These are phyloP conservation scores for Callipepla californica DNA, from an alignment of 2,113 vertebrate species.

Conservation along the genomic window DNA sequence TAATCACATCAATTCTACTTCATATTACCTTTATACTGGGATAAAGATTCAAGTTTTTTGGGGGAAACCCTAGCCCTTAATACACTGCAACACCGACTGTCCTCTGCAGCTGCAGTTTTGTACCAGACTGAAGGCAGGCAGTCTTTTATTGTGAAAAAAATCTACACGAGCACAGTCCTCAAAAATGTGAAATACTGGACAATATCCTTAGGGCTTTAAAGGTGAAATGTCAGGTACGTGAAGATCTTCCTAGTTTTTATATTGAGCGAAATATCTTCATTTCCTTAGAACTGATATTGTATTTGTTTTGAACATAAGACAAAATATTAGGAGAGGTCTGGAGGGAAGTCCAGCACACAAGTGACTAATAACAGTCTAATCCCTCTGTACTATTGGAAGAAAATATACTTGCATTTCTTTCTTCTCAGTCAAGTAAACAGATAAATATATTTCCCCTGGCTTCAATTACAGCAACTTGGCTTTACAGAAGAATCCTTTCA, in stretches of 20 bases:
- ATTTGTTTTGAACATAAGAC: conserved; percentile 47
- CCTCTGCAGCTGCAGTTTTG: neutral
- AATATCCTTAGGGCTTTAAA: neutral
- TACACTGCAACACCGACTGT: neutral
- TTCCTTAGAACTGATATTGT: conserved; percentile 25
- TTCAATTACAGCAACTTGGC: conserved; percentile 57
- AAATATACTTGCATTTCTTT: conserved; percentile 65
- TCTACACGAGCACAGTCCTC: neutral
- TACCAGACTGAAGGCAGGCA: neutral
- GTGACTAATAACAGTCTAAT: conserved; percentile 47
- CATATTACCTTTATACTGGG: neutral
- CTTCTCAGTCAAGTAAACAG: conserved; percentile 66
- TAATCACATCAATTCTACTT: neutral
- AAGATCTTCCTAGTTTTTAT: neutral
- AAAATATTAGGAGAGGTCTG: conserved; percentile 53
- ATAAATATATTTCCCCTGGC: conserved; percentile 67
- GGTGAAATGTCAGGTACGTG: neutral
- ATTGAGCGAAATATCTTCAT: neutral
- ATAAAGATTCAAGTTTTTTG: neutral
- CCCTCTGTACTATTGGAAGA: conserved; percentile 33
- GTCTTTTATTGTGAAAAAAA: neutral
- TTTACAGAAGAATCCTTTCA: conserved; percentile 59
- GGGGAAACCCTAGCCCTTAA: neutral
- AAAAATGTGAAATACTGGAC: neutral
- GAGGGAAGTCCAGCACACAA: conserved; percentile 53